Base-by-base conservation (phyloP, 2,113 vertebrate genomes). In the Lipophrys pholis region DNA sequence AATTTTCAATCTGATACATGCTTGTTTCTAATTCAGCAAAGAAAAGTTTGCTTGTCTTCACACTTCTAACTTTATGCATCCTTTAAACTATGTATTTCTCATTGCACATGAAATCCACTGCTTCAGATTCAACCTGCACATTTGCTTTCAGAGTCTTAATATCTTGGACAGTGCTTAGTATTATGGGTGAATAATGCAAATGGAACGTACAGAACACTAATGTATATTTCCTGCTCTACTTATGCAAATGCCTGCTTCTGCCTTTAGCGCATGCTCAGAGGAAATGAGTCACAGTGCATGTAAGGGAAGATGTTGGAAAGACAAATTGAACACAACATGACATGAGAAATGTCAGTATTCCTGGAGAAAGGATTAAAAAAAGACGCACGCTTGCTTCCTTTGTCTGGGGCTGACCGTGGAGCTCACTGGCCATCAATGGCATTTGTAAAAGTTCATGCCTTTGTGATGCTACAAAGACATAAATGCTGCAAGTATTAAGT, bases 91-190 rank as follows among this genome's bases (percentile, higher is more conserved):
- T 7, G 17, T 38, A 39, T 52, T 49, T 49, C 14, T 50, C 17
- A 39, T 38, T 48, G 45, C 42, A 21, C 60, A 45, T 16, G 36
- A 38, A 76, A 17, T 58, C 53, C 51, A 6, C 69, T 83, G 45
- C 66, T 80, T 75, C 50, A 43, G 40, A 69, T 70, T 71, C n/a
- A 60, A 76, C 68, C 49, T 7, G 8, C 17, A 41, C 1, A 15
- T 78, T 80, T 80, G 55, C 51, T 87, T 82, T 84, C 43, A 62
- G 30, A 78, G 69, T 71, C 69, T 48, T 51, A 88, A 87, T 86
- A 82, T 83, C 59, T 58, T 64, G 36, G 79, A 76, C 65, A 42
- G 68, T 81, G 57, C 69, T 50, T 73, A 68, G 62, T 73, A 70
- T 69, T 12, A 36, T 17, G 12, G 36, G 85, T 80, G 53, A 81